phyloP scores from a whole-genome alignment of 2,113 vertebrate genomes.

The Psammodynastes pulverulentus region DNA sequence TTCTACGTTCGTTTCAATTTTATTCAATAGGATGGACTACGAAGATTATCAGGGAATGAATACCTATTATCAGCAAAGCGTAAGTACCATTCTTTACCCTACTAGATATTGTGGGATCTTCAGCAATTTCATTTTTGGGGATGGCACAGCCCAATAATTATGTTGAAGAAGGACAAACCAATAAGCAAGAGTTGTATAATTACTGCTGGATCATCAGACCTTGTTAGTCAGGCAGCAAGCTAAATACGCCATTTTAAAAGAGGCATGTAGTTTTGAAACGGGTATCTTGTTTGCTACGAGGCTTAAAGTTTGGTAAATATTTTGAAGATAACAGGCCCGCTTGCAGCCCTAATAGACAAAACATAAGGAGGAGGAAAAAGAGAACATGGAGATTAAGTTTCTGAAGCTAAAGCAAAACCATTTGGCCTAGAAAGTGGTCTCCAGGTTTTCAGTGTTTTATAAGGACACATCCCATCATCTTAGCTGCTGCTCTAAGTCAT shows the following conservation, averaged over 20 bases:
- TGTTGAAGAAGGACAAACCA: background rate
- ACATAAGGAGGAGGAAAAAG: background rate
- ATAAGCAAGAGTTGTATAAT: background rate
- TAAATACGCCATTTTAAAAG: background rate
- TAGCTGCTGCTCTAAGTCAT: background rate
- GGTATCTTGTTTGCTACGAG: background rate
- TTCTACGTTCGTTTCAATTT: constrained; percentile 21
- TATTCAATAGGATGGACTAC: constrained; percentile 84
- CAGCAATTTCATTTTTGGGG: background rate
- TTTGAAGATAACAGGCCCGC: background rate
- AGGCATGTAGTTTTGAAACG: background rate
- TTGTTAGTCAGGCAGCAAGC: rapidly evolving
- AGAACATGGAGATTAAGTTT: background rate
- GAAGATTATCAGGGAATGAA: constrained; percentile 91
- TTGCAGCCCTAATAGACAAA: background rate
- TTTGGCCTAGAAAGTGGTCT: background rate
- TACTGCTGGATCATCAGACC: background rate
- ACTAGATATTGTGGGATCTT: background rate
- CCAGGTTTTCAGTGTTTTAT: background rate
- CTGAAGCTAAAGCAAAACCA: too few relatives aligned
- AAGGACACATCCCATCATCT: background rate
- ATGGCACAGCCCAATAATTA: background rate
- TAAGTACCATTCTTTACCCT: constrained; percentile 69
- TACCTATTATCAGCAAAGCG: constrained; percentile 88
- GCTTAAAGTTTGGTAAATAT: background rate